Conservation (phyloP, 2,113 vertebrate species). For the Astur gentilis region DNA sequence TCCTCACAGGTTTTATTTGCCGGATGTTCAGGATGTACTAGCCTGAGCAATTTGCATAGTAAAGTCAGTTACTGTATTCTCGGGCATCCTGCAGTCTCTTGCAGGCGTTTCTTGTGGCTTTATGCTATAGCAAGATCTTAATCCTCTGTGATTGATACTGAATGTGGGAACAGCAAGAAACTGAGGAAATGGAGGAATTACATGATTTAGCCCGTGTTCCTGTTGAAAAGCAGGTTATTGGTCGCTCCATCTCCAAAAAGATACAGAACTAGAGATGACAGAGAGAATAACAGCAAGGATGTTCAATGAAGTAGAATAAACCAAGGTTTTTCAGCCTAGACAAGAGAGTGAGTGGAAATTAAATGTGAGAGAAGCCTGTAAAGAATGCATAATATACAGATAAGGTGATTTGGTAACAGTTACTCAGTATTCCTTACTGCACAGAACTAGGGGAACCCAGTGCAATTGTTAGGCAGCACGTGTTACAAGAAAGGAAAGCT, state of each 20-base stretch:
- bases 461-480: background rate
- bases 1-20: background rate
- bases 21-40: background rate
- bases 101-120: background rate
- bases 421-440: background rate
- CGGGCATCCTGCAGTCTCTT: background rate
- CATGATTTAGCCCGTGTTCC: background rate
- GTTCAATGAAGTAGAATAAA: background rate
- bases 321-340: background rate
- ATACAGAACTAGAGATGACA: background rate
- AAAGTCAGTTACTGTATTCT: background rate
- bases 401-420: background rate
- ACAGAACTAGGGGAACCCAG: background rate
- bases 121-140: background rate
- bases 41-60: background rate
- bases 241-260: background rate
- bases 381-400: fast-evolving
- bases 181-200: background rate
- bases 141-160: background rate
- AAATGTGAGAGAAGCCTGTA: background rate
- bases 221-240: background rate
- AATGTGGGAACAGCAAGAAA: background rate
- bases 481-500: background rate
- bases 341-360: background rate
- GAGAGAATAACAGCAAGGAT: background rate